phyloP scores from a whole-genome alignment of 2,113 vertebrate species.

The Aspidoscelis tigris region DNA sequence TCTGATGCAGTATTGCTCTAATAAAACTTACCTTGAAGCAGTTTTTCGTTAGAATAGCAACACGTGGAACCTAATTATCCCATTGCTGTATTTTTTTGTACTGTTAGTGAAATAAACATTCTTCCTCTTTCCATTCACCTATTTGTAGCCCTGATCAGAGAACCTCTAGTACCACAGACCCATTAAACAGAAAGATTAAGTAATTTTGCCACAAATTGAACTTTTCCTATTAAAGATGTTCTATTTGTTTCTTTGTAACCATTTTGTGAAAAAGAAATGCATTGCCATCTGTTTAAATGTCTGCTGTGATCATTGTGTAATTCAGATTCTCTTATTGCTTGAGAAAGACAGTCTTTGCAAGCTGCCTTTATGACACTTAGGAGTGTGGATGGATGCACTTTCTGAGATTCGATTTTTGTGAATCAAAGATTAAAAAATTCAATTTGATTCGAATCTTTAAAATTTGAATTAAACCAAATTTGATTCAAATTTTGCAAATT shows the following conservation, averaged over 20 bases:
- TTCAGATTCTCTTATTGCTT: neutral
- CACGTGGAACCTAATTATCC: neutral
- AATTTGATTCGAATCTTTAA: no score
- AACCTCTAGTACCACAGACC: neutral
- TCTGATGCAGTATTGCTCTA: neutral
- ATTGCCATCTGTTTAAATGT: neutral
- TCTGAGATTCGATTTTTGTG: no score
- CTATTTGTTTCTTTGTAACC: neutral
- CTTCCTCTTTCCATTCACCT: neutral
- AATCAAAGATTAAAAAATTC: no score
- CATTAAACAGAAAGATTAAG: neutral
- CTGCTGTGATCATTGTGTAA: neutral
- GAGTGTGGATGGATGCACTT: no score
- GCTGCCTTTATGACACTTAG: neutral
- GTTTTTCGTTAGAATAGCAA: neutral
- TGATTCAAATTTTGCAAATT: no score
- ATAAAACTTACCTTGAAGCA: conserved; percentile 2
- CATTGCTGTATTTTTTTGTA: neutral
- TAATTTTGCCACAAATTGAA: neutral
- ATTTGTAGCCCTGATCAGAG: neutral
- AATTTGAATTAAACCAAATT: no score
- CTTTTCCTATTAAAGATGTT: neutral
- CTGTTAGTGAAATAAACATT: neutral
- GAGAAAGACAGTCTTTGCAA: neutral
- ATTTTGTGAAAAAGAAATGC: neutral